Conservation (phyloP, 2,888 invertebrate genomes). For the Pachliopta kotzebuea region DNA sequence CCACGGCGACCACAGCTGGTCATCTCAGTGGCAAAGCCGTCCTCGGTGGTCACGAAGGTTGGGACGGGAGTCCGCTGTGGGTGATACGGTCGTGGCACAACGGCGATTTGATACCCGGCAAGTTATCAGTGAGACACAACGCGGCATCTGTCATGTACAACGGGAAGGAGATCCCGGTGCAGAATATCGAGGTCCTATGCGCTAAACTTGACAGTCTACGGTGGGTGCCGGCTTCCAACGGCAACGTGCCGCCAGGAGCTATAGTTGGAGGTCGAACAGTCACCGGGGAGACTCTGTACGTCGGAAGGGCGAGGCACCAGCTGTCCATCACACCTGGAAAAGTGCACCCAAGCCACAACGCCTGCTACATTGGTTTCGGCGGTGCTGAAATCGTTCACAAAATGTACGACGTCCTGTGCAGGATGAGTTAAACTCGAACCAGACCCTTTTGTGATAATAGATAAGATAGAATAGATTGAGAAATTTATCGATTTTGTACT, state of each 20-base stretch:
- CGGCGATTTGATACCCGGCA: constrained; percentile 73
- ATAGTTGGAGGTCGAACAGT: constrained; percentile 75
- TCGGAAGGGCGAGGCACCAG: constrained; percentile 79
- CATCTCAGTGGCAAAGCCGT: constrained; percentile 63
- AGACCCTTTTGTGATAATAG: not conserved
- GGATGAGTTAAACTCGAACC: constrained; percentile 49
- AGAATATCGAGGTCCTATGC: constrained; percentile 69
- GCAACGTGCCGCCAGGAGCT: constrained; percentile 76
- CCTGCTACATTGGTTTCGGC: constrained; percentile 66
- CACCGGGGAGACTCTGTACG: constrained; percentile 73
- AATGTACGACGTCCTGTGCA: constrained; percentile 68
- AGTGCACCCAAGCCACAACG: constrained; percentile 67
- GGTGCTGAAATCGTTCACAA: constrained; percentile 66
- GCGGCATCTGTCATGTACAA: constrained; percentile 62
- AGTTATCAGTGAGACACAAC: constrained; percentile 67
- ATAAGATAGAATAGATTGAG: not conserved
- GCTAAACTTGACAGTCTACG: constrained; percentile 58
- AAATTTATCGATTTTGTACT: not conserved
- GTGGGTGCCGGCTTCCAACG: constrained; percentile 79
- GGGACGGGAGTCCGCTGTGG: constrained; percentile 75
- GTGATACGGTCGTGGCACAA: constrained; percentile 69
- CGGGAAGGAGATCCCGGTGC: constrained; percentile 66
- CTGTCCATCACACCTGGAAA: constrained; percentile 81
- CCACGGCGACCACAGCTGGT: constrained; percentile 58
- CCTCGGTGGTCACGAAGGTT: constrained; percentile 71